Conservation (phyloP, 2,888 invertebrate species). For the Dinocampus coccinellae region DNA sequence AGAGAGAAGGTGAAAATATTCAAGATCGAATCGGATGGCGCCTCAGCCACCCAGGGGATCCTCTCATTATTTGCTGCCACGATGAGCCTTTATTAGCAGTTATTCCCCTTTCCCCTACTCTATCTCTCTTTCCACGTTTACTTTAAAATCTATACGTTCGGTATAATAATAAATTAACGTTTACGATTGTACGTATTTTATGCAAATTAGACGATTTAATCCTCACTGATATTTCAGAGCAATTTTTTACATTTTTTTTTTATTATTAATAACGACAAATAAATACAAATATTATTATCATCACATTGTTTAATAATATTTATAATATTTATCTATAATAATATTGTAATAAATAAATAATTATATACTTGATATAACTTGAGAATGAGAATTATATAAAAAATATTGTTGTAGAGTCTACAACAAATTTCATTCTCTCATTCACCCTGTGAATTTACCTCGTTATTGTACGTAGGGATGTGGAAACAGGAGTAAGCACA, state of each 20-base stretch:
- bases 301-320: no score
- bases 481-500: slow-evolving; percentile 57
- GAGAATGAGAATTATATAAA: not conserved
- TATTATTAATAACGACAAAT: no score
- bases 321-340: no score
- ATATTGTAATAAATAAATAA: not conserved
- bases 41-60: slow-evolving; percentile 66
- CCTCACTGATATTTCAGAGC: slow-evolving; percentile 62
- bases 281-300: no score
- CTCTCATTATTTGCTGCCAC: slow-evolving; percentile 65
- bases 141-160: slow-evolving; percentile 67
- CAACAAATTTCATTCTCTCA: not conserved
- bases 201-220: slow-evolving; percentile 69
- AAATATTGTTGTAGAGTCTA: not conserved
- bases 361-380: not conserved
- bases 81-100: slow-evolving; percentile 68
- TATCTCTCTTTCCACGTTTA: no score
- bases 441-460: slow-evolving; percentile 22
- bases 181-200: slow-evolving; percentile 66
- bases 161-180: slow-evolving; percentile 67
- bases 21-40: slow-evolving; percentile 60
- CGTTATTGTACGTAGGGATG: slow-evolving; percentile 55
- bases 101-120: no score
- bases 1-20: slow-evolving; percentile 49
- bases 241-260: not conserved